Conservation (phyloP, 1,140 invertebrate species). For the Phocides pigmalion region DNA sequence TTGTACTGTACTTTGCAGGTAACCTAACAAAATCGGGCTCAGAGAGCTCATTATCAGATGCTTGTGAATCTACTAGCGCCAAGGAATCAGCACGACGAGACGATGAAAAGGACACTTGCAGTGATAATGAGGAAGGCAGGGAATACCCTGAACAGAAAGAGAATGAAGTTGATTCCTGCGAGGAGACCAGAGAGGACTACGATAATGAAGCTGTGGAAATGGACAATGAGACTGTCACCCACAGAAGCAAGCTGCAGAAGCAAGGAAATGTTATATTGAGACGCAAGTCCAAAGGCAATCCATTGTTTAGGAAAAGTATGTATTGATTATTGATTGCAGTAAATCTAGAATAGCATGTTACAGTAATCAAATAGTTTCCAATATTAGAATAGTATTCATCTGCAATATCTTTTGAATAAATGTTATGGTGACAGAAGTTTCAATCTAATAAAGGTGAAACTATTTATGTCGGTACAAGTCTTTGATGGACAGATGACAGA, state of each 20-base stretch:
- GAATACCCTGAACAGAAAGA: constrained; percentile 37
- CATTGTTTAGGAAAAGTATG: constrained; percentile 88
- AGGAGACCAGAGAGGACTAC: constrained; percentile 59
- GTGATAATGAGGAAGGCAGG: constrained; percentile 83
- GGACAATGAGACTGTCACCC: constrained; percentile 51
- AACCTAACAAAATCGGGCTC: constrained; percentile 91
- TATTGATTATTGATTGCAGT: neutral
- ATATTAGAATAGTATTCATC: too few relatives aligned
- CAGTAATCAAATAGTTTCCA: too few relatives aligned
- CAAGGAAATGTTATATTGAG: constrained; percentile 86
- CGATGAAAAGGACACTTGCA: constrained; percentile 89
- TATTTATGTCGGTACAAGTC: too few relatives aligned
- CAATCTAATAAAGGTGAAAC: too few relatives aligned
- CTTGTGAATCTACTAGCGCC: constrained; percentile 85
- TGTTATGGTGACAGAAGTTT: too few relatives aligned
- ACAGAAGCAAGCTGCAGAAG: constrained; percentile 73
- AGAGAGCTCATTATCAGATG: constrained; percentile 93
- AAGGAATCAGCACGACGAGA: constrained; percentile 88
- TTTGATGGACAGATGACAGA: too few relatives aligned
- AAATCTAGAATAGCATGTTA: too few relatives aligned
- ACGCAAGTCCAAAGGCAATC: constrained; percentile 86
- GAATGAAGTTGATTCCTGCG: constrained; percentile 62
- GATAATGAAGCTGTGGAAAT: constrained; percentile 62
- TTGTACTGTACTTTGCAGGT: constrained; percentile 35
- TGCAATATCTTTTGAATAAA: too few relatives aligned